Evolutionary conservation across 1,140 invertebrate species (phyloP), one percentile per base, ranked within the genome.

Genomic region (Nasonia giraulti): DNA sequence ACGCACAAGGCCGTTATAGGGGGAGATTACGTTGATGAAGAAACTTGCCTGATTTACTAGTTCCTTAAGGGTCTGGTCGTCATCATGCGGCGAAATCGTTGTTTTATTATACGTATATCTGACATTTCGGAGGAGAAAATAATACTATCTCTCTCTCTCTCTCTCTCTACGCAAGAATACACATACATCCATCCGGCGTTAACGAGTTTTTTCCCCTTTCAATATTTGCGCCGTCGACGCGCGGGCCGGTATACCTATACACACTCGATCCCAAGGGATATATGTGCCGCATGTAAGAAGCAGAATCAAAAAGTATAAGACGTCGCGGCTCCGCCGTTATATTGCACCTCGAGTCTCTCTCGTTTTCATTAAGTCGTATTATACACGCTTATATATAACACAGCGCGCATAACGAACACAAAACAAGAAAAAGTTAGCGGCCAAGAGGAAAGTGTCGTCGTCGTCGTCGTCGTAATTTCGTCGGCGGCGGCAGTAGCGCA

Each of bases 181-280:
- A 62, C n/a, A 62, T 62, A 62, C n/a, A 27, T 27, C 33, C 33
- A 62, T 62, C 3, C n/a, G 20, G 55, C 14, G 17, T 62, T 62
- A 62, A 82, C 47, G 80, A 82, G 81, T 69, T 44, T 76, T 40
- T 66, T 20, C 23, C 74, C 81, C 73, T 76, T 82, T 76, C 81
- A 68, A 76, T 82, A 76, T 82, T 76, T 82, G 47, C n/a, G 20
- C n/a, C 33, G 47, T 0, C 31, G 50, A 14, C 55, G 55, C 5
- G 55, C 55, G 20, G n/a, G n/a, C 4, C 55, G 40, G 40, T 44
- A 10, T 44, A 44, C 33, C 33, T 44, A 44, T 7, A 44, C 40
- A 44, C 40, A 44, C 40, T 20, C 17, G 55, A 62, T 20, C 55
- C 55, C 55, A 20, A 62, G 55, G 55, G 55, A 62, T 62, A 62